A percentile compares a stretch with the other conserved stretches of the same genome.
Evolutionary conservation across 2,888 invertebrate species (phyloP).

Genomic region (Watsonalla cultraria): DNA sequence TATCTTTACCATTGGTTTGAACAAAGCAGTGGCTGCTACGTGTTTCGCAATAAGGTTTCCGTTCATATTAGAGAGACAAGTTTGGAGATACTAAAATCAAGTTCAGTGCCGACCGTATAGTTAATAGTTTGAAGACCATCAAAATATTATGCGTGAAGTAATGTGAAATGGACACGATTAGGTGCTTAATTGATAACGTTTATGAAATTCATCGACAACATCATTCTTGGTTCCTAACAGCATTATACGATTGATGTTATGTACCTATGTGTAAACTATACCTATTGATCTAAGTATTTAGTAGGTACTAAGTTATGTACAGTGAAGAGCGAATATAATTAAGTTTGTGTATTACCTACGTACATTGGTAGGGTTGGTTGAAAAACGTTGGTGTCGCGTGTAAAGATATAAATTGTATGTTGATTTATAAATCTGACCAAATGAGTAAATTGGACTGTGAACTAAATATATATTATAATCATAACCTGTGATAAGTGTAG

Average conservation of each 20-base stretch:
- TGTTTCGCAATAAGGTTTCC: too few species aligned
- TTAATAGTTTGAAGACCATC: too few species aligned
- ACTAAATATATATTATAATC: constrained; percentile 50
- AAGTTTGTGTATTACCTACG: constrained; percentile 11
- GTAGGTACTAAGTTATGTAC: background rate
- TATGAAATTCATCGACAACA: background rate
- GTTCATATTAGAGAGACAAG: too few species aligned
- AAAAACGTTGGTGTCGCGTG: constrained; percentile 7
- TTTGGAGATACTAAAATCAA: too few species aligned
- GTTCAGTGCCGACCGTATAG: too few species aligned
- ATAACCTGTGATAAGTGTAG: constrained; percentile 72
- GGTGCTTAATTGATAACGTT: background rate
- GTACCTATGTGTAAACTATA: background rate
- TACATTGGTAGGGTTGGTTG: constrained; percentile 14
- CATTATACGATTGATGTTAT: background rate
- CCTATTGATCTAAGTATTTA: too few species aligned
- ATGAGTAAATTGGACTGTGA: constrained; percentile 48
- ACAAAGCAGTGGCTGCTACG: too few species aligned
- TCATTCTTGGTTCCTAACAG: background rate
- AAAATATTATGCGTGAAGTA: too few species aligned
- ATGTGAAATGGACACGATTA: too few species aligned
- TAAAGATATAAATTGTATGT: constrained; percentile 22
- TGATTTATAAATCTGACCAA: constrained; percentile 48
- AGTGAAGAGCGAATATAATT: background rate
- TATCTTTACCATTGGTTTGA: too few species aligned